Evolutionary conservation across 2,113 vertebrate species (phyloP).

Genomic region (Perca fluviatilis): DNA sequence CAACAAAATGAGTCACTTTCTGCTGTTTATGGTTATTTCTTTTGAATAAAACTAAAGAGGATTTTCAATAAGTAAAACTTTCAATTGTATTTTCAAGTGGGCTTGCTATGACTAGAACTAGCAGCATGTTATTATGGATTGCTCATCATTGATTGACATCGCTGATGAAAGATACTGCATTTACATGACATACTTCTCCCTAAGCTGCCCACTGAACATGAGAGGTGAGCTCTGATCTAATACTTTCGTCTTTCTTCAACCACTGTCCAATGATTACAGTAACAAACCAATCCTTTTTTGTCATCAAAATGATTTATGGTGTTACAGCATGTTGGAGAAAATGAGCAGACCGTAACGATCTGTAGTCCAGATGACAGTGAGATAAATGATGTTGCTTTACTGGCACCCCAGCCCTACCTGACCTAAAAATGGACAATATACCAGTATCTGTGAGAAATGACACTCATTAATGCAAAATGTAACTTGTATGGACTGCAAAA

Average conservation of each 20-base stretch:
- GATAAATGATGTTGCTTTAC: conserved; percentile 18
- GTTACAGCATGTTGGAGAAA: conserved; percentile 16
- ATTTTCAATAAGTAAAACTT: neutral
- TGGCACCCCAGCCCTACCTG: neutral
- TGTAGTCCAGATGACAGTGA: conserved; percentile 25
- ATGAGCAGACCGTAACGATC: conserved; percentile 26
- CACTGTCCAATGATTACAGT: neutral
- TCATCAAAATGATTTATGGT: conserved; percentile 44
- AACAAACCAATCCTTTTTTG: conserved; percentile 12
- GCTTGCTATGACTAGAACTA: neutral
- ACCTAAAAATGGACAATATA: neutral
- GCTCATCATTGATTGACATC: neutral
- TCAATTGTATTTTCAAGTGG: neutral
- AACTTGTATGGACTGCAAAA: neutral
- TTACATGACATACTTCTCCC: neutral
- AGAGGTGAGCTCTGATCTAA: neutral
- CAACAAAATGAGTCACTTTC: neutral
- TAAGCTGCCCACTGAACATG: neutral
- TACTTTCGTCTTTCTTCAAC: neutral
- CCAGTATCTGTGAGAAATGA: neutral
- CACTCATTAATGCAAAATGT: neutral
- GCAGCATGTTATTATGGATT: conserved; percentile 1
- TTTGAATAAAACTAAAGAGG: neutral
- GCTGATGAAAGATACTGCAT: neutral
- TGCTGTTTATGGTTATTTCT: neutral